A percentile compares a stretch with the other conserved stretches of the same genome.
These are phyloP conservation scores for Bombus fervidus DNA, from an alignment of 1,140 invertebrate genomes.

Conservation along the genomic window DNA sequence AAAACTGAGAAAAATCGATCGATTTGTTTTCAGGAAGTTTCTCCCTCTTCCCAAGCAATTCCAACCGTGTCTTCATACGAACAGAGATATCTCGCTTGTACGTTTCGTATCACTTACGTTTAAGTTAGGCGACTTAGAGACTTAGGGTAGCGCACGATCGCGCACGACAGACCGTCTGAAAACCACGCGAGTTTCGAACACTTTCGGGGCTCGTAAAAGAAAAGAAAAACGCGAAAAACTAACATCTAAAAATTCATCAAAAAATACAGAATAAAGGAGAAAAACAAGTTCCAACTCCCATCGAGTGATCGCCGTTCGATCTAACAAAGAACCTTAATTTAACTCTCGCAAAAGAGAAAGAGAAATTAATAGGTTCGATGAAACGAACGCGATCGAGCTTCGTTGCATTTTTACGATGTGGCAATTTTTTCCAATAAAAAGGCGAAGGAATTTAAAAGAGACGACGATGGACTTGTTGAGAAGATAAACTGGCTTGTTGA, in stretches of 20 bases:
- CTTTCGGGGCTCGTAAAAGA: not conserved
- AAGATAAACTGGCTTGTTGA: conserved; percentile 50
- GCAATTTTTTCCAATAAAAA: not conserved
- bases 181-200: not conserved
- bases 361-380: not conserved
- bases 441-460: not conserved
- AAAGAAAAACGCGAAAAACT: not conserved
- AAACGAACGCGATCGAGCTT: not conserved
- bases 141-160: conserved; percentile 1
- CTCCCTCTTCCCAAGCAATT: not conserved
- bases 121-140: conserved; percentile 30
- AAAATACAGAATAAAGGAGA: not conserved
- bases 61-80: conserved; percentile 14
- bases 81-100: conserved; percentile 48
- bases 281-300: not conserved
- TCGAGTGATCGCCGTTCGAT: not conserved
- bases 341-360: not conserved
- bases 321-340: not conserved
- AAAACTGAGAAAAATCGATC: not conserved
- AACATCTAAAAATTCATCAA: not conserved
- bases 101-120: conserved; percentile 47
- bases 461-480: not conserved
- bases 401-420: conserved; percentile 7
- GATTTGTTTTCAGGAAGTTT: not conserved
- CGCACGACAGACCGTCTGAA: not conserved